Conservation (phyloP, 1,140 invertebrate species). For the Zaprionus davidi region DNA sequence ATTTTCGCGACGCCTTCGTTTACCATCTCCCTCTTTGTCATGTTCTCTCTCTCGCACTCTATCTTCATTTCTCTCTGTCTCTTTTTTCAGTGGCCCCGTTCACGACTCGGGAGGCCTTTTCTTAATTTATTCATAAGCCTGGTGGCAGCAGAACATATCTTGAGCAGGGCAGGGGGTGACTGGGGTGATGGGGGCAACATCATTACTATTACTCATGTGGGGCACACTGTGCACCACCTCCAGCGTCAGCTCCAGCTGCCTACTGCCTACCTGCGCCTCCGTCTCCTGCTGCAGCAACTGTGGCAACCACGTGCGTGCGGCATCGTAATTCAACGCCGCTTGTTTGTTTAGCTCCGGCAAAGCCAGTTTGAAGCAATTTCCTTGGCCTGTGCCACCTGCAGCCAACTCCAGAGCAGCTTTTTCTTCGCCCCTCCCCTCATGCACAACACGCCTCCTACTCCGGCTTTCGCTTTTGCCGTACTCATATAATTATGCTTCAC, state of each 20-base stretch:
- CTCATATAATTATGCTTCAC: conserved; percentile 55
- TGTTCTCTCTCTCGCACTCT: not conserved
- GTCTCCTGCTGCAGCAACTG: conserved; percentile 2
- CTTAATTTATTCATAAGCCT: conserved; percentile 82
- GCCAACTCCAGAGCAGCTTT: conserved; percentile 21
- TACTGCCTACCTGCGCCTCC: conserved; percentile 5
- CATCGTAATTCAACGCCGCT: conserved; percentile 75
- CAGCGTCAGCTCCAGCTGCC: not conserved
- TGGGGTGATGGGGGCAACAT: conserved; percentile 54
- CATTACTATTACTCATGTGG: conserved; percentile 79
- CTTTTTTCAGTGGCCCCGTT: conserved; percentile 41
- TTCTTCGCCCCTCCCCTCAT: not conserved
- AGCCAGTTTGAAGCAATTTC: conserved; percentile 57
- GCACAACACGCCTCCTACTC: not conserved
- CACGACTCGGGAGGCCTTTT: conserved; percentile 44
- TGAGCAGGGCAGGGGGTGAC: conserved; percentile 50
- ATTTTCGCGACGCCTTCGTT: conserved; percentile 43
- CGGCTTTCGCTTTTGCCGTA: conserved; percentile 12
- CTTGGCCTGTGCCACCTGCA: conserved; percentile 51
- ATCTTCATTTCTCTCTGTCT: not conserved
- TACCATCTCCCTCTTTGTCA: not conserved
- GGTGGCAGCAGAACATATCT: conserved; percentile 57
- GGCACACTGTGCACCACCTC: conserved; percentile 27
- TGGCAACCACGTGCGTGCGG: conserved; percentile 67
- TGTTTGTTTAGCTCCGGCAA: conserved; percentile 73